Conservation (phyloP, 2,888 invertebrate genomes). For the Thysanoteuthis rhombus region DNA sequence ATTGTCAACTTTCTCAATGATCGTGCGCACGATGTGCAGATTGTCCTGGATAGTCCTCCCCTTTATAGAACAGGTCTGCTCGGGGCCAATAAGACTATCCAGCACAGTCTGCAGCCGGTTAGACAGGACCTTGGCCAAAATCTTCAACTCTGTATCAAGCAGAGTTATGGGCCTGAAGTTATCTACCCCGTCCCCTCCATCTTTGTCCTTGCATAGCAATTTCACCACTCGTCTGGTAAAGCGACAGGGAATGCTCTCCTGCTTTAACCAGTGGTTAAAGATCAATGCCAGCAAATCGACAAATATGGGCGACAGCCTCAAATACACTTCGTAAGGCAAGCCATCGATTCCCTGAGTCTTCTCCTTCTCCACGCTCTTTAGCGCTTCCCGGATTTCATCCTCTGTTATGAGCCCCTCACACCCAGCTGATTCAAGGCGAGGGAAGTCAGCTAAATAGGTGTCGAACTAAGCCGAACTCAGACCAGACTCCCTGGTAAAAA, state of each 20-base stretch:
- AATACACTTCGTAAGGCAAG: background rate
- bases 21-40: background rate
- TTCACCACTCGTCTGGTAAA: no score
- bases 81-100: background rate
- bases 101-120: background rate
- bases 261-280: no score
- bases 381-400: background rate
- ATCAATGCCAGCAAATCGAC: no score
- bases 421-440: background rate
- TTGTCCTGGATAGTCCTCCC: background rate
- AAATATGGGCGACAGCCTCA: no score
- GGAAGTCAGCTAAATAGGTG: background rate
- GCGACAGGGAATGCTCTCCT: no score
- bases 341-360: background rate
- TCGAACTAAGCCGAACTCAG: background rate
- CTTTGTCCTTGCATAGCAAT: no score
- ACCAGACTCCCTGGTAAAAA: background rate
- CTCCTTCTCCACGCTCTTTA: background rate
- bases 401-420: background rate
- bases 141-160: no score
- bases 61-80: background rate
- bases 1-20: background rate
- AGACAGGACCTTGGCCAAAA: no score
- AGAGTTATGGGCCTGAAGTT: no score
- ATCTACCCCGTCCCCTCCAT: no score